These are phyloP conservation scores for Sphaerophoria taeniata DNA, from an alignment of 2,888 invertebrate genomes.

Conservation along the genomic window DNA sequence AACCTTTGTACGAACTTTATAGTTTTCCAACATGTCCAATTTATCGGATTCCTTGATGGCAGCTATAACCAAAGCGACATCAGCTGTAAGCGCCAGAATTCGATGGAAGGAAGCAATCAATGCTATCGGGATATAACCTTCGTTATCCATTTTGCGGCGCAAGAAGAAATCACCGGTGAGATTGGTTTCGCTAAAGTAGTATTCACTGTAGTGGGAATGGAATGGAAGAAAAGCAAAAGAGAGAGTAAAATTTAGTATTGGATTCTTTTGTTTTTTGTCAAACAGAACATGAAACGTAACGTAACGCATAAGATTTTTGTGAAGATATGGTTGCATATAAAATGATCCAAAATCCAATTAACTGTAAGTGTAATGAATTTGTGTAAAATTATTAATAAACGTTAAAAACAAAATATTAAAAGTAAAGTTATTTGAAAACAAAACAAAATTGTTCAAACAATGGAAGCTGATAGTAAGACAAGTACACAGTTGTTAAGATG, in stretches of 20 bases:
- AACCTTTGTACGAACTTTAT: slow-evolving; percentile 92
- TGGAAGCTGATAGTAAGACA: too few species aligned
- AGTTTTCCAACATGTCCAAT: slow-evolving; percentile 90
- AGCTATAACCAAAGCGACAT: slow-evolving; percentile 92
- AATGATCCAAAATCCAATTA: slow-evolving; percentile 36
- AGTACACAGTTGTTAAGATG: too few species aligned
- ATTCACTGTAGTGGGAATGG: slow-evolving; percentile 88
- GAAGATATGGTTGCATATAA: slow-evolving; percentile 15
- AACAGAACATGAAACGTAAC: slow-evolving; percentile 14
- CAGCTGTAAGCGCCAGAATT: slow-evolving; percentile 93
- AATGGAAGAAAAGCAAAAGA: not conserved
- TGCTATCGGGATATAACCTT: slow-evolving; percentile 96
- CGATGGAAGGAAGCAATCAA: slow-evolving; percentile 98
- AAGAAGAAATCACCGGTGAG: slow-evolving; percentile 97
- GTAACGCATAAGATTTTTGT: slow-evolving; percentile 1
- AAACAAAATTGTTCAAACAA: too few species aligned
- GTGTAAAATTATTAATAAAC: slow-evolving; percentile 1
- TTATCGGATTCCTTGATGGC: slow-evolving; percentile 93
- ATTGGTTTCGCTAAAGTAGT: slow-evolving; percentile 99
- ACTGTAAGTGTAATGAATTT: slow-evolving; percentile 42
- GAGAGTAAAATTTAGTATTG: not conserved
- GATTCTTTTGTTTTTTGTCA: not conserved
- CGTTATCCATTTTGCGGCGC: slow-evolving; percentile 96
- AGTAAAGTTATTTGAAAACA: not conserved
- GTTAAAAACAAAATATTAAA: not conserved